Percentiles rank a stretch among this genome's conserved stretches.
These are phyloP conservation scores for Eufriesea mexicana DNA, from an alignment of 1,140 invertebrate genomes.

Conservation along the genomic window DNA sequence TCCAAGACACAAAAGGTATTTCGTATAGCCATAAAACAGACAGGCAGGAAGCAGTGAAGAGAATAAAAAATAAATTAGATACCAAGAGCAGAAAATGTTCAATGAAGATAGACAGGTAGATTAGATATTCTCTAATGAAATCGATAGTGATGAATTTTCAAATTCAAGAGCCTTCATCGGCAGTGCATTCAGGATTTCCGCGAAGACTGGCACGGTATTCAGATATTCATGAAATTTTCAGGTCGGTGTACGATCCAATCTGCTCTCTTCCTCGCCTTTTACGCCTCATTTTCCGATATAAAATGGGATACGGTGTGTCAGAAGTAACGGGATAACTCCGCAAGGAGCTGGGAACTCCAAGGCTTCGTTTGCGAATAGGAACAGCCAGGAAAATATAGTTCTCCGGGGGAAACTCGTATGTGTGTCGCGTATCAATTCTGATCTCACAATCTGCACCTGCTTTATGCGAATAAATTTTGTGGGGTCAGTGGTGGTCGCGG, in stretches of 20 bases:
- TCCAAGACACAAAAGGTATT: too few species aligned
- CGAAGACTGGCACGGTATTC: background rate
- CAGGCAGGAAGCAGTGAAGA: too few species aligned
- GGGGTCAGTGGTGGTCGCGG: too few species aligned
- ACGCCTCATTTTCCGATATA: background rate
- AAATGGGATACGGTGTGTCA: constrained; percentile 13
- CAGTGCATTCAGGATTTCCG: background rate
- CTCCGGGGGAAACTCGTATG: background rate
- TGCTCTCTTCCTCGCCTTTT: constrained; percentile 15
- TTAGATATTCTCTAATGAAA: too few species aligned
- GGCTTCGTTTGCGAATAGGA: constrained; percentile 20
- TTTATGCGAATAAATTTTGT: background rate
- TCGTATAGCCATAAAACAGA: too few species aligned
- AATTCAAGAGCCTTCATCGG: background rate
- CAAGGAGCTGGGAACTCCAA: background rate
- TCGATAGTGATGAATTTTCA: background rate
- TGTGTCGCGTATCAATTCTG: background rate
- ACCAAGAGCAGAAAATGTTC: too few species aligned
- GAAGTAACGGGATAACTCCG: constrained; percentile 17
- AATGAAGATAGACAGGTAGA: too few species aligned
- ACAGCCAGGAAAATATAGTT: background rate
- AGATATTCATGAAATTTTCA: constrained; percentile 39
- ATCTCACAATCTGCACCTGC: background rate
- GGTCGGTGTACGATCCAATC: background rate
- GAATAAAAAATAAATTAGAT: too few species aligned